These are phyloP conservation scores for Ceraclea dissimilis DNA, from an alignment of 2,888 invertebrate genomes.

Conservation along the genomic window DNA sequence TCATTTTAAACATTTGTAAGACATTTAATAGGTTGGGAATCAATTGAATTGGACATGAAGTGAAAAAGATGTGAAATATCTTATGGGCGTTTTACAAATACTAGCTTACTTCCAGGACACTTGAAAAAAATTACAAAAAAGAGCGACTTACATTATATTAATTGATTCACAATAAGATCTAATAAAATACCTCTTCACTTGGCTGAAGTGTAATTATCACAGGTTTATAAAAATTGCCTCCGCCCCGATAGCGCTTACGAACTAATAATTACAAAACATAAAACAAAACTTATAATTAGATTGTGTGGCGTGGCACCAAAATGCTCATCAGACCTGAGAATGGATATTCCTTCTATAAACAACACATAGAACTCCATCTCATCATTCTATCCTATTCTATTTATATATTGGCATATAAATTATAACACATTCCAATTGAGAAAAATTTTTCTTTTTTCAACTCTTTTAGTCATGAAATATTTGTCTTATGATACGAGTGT, in stretches of 20 bases:
- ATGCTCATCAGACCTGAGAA: constrained; percentile 18
- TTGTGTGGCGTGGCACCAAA: constrained; percentile 12
- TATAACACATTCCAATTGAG: not conserved
- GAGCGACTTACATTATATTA: not conserved
- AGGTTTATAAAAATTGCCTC: constrained; percentile 27
- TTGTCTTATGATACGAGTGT: too few species aligned
- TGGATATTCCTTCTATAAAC: not conserved
- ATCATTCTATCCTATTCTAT: not conserved
- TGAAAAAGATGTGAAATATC: too few species aligned
- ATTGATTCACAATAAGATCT: not conserved
- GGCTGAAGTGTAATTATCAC: constrained; percentile 25
- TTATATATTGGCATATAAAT: too few species aligned
- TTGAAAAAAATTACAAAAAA: too few species aligned
- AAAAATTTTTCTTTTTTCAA: too few species aligned
- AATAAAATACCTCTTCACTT: constrained; percentile 20
- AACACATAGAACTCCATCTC: not conserved
- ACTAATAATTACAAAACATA: constrained; percentile 12
- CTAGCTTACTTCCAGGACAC: too few species aligned
- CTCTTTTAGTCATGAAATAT: too few species aligned
- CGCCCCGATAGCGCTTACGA: constrained; percentile 24
- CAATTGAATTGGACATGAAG: too few species aligned
- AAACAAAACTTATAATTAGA: constrained; percentile 3
- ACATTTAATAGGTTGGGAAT: too few species aligned
- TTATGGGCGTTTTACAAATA: too few species aligned
- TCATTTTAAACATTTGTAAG: too few species aligned